Conservation (phyloP, 2,797 vertebrate genomes). For the Sebastes taczanowskii region DNA sequence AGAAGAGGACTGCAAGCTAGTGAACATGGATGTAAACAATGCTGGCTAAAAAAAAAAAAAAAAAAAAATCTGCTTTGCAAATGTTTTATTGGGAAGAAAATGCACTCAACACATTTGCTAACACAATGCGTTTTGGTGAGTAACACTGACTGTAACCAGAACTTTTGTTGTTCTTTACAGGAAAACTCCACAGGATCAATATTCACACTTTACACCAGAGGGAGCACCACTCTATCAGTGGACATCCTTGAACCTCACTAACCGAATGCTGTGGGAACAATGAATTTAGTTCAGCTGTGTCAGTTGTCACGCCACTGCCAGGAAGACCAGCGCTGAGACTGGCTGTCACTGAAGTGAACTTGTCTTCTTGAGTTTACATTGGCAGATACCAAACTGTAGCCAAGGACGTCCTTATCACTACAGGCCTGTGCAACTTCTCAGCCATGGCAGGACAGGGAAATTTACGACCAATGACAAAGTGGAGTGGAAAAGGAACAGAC, state of each 20-base stretch:
- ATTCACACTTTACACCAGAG: conserved; percentile 23
- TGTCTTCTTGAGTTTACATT: neutral
- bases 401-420: neutral
- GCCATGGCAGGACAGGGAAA: neutral
- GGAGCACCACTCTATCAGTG: conserved; percentile 5
- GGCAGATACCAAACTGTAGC: neutral
- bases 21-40: neutral
- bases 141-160: neutral
- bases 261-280: neutral
- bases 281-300: neutral
- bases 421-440: neutral
- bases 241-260: neutral
- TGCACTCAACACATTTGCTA: too few species aligned
- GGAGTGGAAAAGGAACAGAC: conserved; percentile 16
- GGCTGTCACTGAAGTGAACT: neutral
- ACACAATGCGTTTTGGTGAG: neutral
- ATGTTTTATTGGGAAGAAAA: too few species aligned
- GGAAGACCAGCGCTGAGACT: neutral
- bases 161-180: neutral
- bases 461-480: neutral
- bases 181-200: neutral
- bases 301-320: neutral
- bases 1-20: neutral
- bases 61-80: too few species aligned
- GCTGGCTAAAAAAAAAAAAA: neutral